Evolutionary conservation across 1,140 invertebrate species (phyloP).

Genomic region (Scaptomyza graminum): DNA sequence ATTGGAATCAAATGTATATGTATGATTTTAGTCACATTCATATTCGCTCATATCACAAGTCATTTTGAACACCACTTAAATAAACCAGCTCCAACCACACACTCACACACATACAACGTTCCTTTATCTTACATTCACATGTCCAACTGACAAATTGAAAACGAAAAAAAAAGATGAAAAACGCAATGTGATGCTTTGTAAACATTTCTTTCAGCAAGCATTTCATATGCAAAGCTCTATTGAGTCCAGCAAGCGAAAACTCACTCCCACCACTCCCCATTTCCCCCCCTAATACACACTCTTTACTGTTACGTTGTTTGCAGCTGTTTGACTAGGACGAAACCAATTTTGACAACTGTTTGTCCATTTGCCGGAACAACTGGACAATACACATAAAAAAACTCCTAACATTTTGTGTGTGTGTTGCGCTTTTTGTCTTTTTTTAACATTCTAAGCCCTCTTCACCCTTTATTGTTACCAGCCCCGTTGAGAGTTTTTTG

Average conservation of each 20-base stretch:
- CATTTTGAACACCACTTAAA: slow-evolving; percentile 36
- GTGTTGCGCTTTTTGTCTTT: not conserved
- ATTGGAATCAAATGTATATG: not conserved
- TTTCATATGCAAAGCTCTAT: slow-evolving; percentile 73
- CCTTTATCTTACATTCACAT: slow-evolving; percentile 6
- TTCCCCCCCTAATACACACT: not conserved
- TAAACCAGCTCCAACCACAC: not conserved
- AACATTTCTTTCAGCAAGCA: slow-evolving; percentile 59
- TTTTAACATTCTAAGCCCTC: slow-evolving; percentile 34
- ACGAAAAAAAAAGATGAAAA: slow-evolving; percentile 12
- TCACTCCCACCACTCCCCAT: not conserved
- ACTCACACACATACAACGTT: not conserved
- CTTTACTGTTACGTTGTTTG: slow-evolving; percentile 37
- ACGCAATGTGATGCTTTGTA: slow-evolving; percentile 58
- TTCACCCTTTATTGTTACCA: not conserved
- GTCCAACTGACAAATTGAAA: slow-evolving; percentile 64
- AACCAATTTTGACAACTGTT: slow-evolving; percentile 79
- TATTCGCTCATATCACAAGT: slow-evolving; percentile 4
- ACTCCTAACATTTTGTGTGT: slow-evolving; percentile 19
- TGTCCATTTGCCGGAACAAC: slow-evolving; percentile 64
- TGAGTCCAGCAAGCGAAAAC: slow-evolving; percentile 42
- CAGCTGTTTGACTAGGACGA: slow-evolving; percentile 64
- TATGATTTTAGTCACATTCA: slow-evolving; percentile 1
- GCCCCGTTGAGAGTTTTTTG: slow-evolving; percentile 2
- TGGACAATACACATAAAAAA: slow-evolving; percentile 28